A percentile compares a stretch with the other conserved stretches of the same genome.
Conservation (phyloP, 2,797 vertebrate species). For the Galagoides demidoff region DNA sequence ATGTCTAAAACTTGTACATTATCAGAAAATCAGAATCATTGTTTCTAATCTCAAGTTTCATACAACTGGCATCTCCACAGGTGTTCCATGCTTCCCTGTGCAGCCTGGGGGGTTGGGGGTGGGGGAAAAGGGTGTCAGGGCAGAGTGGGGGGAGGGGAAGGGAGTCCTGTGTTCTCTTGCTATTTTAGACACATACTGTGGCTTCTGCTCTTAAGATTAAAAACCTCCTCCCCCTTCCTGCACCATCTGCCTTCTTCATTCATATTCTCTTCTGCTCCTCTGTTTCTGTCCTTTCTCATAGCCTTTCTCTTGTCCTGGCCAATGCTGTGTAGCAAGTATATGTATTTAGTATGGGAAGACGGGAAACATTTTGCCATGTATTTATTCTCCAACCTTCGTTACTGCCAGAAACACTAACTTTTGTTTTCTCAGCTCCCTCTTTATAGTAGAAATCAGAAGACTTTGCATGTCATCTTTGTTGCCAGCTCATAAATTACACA, state of each 20-base stretch:
- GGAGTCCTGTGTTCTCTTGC: background rate
- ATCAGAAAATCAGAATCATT: constrained; percentile 34
- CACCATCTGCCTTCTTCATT: background rate
- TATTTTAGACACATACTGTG: background rate
- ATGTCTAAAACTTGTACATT: background rate
- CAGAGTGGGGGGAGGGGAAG: background rate
- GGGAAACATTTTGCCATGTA: background rate
- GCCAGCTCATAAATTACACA: constrained; percentile 38
- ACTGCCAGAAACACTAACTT: background rate
- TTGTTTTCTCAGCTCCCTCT: constrained; percentile 3
- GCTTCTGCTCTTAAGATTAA: constrained; percentile 1
- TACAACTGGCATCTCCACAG: background rate
- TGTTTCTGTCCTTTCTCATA: background rate
- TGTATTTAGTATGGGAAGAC: background rate
- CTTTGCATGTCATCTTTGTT: background rate
- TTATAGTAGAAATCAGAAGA: background rate
- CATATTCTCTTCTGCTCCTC: background rate
- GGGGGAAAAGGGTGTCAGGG: background rate
- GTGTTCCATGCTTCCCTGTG: background rate
- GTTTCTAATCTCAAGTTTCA: background rate
- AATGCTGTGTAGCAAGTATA: background rate
- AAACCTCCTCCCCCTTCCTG: background rate
- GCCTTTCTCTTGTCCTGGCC: background rate
- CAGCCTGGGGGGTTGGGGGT: background rate
- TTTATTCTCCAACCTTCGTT: background rate